A percentile compares a stretch with the other conserved stretches of the same genome.
Conservation (phyloP, 35 echinoderm and acorn worm genomes). For the Ophiothrix spiculata region DNA sequence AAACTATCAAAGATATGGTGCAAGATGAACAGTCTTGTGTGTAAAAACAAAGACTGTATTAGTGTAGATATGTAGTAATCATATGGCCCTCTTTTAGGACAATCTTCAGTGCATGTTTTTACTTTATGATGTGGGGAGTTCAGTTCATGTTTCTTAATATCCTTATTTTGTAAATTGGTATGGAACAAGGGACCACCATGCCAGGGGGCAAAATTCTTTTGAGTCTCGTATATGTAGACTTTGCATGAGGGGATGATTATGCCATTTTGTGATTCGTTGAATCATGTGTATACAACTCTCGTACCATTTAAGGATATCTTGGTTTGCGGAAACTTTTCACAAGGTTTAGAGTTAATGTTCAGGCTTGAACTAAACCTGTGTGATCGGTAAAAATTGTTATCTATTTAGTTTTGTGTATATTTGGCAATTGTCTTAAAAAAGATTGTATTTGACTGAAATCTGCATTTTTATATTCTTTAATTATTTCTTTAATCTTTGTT, state of each 20-base stretch:
- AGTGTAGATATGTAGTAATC: too few species aligned
- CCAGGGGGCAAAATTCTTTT: not conserved
- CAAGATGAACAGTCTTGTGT: too few species aligned
- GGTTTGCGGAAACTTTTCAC: not conserved
- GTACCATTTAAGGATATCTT: not conserved
- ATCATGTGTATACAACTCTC: not conserved
- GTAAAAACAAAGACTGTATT: too few species aligned
- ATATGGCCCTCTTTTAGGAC: not conserved
- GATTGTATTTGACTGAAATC: slow-evolving; percentile 15
- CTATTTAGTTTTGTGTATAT: slow-evolving; percentile 16
- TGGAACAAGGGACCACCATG: not conserved
- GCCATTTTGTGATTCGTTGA: not conserved
- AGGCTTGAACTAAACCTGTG: not conserved
- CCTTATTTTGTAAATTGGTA: not conserved
- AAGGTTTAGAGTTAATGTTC: not conserved
- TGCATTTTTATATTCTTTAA: not conserved
- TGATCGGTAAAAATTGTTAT: not conserved
- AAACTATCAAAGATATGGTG: too few species aligned
- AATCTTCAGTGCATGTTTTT: too few species aligned
- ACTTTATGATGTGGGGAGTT: too few species aligned
- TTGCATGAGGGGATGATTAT: not conserved
- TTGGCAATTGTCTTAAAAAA: slow-evolving; percentile 5
- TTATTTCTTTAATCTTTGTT: too few species aligned
- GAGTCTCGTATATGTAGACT: not conserved
- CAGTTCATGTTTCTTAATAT: not conserved